Percentiles rank a stretch among this genome's conserved stretches.
Conservation (phyloP, 2,113 vertebrate genomes). For the Lucifuga dentata region DNA sequence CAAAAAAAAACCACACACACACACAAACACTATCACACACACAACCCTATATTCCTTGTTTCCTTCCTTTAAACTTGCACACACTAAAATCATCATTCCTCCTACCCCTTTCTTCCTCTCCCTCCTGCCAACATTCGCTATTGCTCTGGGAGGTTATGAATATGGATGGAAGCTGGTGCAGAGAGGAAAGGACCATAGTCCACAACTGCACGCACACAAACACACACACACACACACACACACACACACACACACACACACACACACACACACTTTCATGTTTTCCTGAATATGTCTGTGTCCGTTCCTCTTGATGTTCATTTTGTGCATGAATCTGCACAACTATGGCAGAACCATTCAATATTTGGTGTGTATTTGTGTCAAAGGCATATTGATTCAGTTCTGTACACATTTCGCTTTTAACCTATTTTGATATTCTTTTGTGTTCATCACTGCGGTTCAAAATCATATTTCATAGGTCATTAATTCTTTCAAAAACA, state of each 20-base stretch:
- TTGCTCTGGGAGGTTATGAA: slow-evolving; percentile 68
- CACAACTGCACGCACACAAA: slow-evolving; percentile 13
- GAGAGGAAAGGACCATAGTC: slow-evolving; percentile 55
- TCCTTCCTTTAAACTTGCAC: slow-evolving; percentile 32
- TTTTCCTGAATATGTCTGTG: slow-evolving; percentile 28
- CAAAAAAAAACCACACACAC: not conserved
- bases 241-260: slow-evolving; percentile 17
- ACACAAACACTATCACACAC: slow-evolving; percentile 15
- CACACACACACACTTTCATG: slow-evolving; percentile 5
- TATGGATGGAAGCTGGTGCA: slow-evolving; percentile 66
- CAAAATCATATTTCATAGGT: slow-evolving; percentile 54
- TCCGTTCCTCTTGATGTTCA: slow-evolving; percentile 19
- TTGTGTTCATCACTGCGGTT: slow-evolving; percentile 29
- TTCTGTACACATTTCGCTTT: slow-evolving; percentile 23
- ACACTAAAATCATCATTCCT: slow-evolving; percentile 34
- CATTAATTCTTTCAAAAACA: slow-evolving; percentile 48
- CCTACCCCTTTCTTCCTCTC: slow-evolving; percentile 16
- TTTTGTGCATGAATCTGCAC: slow-evolving; percentile 36
- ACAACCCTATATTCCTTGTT: slow-evolving; percentile 15
- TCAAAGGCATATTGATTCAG: slow-evolving; percentile 28
- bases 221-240: slow-evolving; percentile 5
- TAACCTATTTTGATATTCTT: slow-evolving; percentile 15
- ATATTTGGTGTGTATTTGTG: slow-evolving; percentile 34
- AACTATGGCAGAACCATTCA: slow-evolving; percentile 20
- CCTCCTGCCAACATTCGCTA: slow-evolving; percentile 14